Evolutionary conservation across 2,888 invertebrate species (phyloP).

Genomic region (Eupithecia subfuscata): DNA sequence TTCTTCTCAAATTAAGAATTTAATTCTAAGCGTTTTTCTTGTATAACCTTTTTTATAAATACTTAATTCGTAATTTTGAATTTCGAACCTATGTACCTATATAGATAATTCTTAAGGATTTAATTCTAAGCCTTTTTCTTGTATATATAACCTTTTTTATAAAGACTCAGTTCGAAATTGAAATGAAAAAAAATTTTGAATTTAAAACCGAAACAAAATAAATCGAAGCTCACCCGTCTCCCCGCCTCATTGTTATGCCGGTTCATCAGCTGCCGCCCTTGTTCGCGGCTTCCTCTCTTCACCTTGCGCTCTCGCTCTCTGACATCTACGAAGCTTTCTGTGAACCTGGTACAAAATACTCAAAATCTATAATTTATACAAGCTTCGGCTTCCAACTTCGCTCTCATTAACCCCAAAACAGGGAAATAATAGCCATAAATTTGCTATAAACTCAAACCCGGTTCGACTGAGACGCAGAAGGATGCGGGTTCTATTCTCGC

Average conservation of each 20-base stretch:
- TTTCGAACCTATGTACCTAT: no score
- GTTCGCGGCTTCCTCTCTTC: slow-evolving; percentile 91
- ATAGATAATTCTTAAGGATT: background rate
- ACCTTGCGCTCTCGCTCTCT: slow-evolving; percentile 94
- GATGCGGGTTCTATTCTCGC: background rate
- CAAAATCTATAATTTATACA: slow-evolving; percentile 14
- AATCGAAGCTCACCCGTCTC: slow-evolving; percentile 81
- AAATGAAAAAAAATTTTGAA: no score
- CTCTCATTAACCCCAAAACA: background rate
- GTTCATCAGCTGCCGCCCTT: slow-evolving; percentile 96
- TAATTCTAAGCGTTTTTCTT: no score
- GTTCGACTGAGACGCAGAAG: background rate
- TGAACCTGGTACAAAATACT: slow-evolving; percentile 86
- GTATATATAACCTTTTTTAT: no score
- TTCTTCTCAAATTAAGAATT: no score
- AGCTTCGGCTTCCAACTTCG: background rate
- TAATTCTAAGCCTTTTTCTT: background rate
- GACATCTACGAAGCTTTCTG: slow-evolving; percentile 97
- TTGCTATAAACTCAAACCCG: background rate
- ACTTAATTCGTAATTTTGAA: no score
- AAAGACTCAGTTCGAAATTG: background rate
- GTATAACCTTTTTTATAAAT: no score
- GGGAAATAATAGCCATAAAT: background rate
- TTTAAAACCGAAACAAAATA: background rate
- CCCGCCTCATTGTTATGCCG: slow-evolving; percentile 99